Conservation (phyloP, 2,113 vertebrate genomes). For the Nothocercus julius region DNA sequence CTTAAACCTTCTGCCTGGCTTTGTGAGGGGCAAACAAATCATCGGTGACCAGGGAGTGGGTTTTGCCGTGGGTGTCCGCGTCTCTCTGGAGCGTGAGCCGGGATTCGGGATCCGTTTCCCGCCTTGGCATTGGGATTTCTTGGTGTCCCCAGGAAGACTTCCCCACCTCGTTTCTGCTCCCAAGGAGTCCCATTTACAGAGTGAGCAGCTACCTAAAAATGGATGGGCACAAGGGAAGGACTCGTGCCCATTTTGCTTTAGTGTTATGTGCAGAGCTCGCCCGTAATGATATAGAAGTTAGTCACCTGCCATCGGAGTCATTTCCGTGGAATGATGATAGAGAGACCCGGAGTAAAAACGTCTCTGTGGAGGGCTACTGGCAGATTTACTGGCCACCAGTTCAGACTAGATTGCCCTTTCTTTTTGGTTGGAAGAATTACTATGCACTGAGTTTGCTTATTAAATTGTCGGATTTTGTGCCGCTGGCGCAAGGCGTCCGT, state of each 20-base stretch:
- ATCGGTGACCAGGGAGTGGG: slow-evolving; percentile 49
- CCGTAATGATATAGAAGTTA: slow-evolving; percentile 14
- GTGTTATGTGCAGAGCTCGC: not conserved
- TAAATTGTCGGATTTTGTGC: not conserved
- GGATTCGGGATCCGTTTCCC: slow-evolving; percentile 3
- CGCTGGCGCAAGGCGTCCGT: not conserved
- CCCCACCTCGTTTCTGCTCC: not conserved
- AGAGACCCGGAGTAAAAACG: not conserved
- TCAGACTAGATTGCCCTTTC: not conserved
- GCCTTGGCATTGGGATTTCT: slow-evolving; percentile 10
- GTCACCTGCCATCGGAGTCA: slow-evolving; percentile 19
- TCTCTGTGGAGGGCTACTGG: slow-evolving; percentile 14
- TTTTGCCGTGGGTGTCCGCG: not conserved
- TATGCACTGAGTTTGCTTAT: not conserved
- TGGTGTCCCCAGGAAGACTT: not conserved
- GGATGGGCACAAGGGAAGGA: not conserved
- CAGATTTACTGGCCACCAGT: slow-evolving; percentile 36
- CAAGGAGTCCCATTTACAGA: not conserved
- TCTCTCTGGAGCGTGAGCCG: not conserved
- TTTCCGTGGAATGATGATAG: slow-evolving; percentile 24
- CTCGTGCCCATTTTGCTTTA: not conserved
- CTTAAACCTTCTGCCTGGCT: slow-evolving; percentile 51
- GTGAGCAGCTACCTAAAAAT: not conserved
- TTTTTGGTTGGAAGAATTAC: slow-evolving; percentile 9
- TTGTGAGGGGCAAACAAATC: slow-evolving; percentile 20